These are phyloP conservation scores for Branchellion lobata DNA, from an alignment of 2,888 invertebrate species.

Conservation along the genomic window DNA sequence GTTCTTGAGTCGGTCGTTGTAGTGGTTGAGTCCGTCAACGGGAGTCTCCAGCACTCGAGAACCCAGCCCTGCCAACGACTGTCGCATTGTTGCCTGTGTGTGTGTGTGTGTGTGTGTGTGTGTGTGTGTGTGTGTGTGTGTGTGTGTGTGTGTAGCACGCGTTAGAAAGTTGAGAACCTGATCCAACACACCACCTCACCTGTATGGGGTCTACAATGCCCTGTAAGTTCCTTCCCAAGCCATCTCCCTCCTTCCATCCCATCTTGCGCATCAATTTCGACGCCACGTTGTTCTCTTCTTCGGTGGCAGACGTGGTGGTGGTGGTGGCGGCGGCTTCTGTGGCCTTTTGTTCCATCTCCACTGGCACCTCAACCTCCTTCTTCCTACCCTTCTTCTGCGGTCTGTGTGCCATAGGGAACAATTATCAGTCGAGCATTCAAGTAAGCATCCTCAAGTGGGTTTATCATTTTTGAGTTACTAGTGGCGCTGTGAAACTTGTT, in stretches of 20 bases:
- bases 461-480: too few species aligned
- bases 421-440: too few species aligned
- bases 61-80: constrained; percentile 80
- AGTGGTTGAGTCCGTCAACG: constrained; percentile 78
- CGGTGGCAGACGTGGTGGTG: background rate
- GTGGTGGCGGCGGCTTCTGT: background rate
- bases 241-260: constrained; percentile 98
- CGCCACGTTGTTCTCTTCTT: constrained; percentile 88
- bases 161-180: background rate
- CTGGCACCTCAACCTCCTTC: background rate
- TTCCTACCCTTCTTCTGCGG: background rate
- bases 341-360: too few species aligned
- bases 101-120: background rate
- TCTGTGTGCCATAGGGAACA: background rate
- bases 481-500: too few species aligned
- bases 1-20: constrained; percentile 68
- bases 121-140: background rate
- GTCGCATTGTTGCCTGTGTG: constrained; percentile 68
- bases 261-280: constrained; percentile 93
- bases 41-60: constrained; percentile 67
- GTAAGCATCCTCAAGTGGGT: too few species aligned
- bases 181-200: constrained; percentile 63
- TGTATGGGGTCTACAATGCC: constrained; percentile 83
- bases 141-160: background rate
- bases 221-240: constrained; percentile 88